These are phyloP conservation scores for Apotomis betuletana DNA, from an alignment of 2,888 invertebrate species.

Conservation along the genomic window DNA sequence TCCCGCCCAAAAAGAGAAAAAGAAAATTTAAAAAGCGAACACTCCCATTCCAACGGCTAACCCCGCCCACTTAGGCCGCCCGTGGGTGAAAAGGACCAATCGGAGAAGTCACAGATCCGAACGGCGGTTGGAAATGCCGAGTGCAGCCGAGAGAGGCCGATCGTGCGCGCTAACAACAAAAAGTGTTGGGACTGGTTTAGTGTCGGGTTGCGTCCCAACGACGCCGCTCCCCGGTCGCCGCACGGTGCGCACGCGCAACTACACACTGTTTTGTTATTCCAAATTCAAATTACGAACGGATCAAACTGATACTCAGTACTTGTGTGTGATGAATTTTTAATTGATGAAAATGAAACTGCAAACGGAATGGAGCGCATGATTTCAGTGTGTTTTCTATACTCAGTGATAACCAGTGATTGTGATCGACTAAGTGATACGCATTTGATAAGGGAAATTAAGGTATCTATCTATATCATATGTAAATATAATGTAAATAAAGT, in stretches of 20 bases:
- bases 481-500: constrained; percentile 31
- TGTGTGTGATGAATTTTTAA: constrained; percentile 66
- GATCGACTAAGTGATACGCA: constrained; percentile 74
- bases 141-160: constrained; percentile 70
- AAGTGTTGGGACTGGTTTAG: constrained; percentile 82
- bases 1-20: constrained; percentile 81
- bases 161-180: constrained; percentile 78
- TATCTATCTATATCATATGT: constrained; percentile 52
- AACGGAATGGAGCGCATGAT: constrained; percentile 80
- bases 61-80: constrained; percentile 71
- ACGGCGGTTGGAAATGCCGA: constrained; percentile 60
- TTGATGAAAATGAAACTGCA: constrained; percentile 68
- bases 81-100: constrained; percentile 60
- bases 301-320: constrained; percentile 57
- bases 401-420: constrained; percentile 81
- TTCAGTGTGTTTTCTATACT: constrained; percentile 77
- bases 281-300: constrained; percentile 41
- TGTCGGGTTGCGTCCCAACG: constrained; percentile 84
- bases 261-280: constrained; percentile 63
- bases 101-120: constrained; percentile 50
- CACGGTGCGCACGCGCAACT: constrained; percentile 76
- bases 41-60: constrained; percentile 69
- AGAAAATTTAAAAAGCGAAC: constrained; percentile 81
- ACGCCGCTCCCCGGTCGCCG: constrained; percentile 78
- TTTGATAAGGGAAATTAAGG: constrained; percentile 74